phyloP scores from a whole-genome alignment of 2,113 vertebrate species.

The Crypturellus undulatus region DNA sequence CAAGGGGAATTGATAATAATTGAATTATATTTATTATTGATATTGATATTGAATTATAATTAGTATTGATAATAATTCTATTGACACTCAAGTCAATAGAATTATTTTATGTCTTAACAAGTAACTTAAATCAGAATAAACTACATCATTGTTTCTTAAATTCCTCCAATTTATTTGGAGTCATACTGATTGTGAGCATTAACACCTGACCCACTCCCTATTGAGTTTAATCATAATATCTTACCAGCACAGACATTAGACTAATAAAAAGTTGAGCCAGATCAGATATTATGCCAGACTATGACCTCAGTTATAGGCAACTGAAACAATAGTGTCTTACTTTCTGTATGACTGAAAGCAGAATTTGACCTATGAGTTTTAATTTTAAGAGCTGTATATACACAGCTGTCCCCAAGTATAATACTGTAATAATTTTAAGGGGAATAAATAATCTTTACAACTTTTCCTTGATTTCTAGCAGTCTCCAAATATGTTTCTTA shows the following conservation, averaged over 20 bases:
- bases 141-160: background rate
- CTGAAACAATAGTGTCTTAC: background rate
- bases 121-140: background rate
- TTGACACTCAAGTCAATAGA: background rate
- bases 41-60: too few species aligned
- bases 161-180: background rate
- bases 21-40: too few species aligned
- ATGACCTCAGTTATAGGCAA: slow-evolving; percentile 53
- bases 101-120: background rate
- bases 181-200: background rate
- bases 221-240: background rate
- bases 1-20: background rate
- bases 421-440: background rate
- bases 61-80: too few species aligned
- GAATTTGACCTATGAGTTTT: background rate
- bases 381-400: background rate
- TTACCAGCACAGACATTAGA: slow-evolving; percentile 30
- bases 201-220: slow-evolving; percentile 31
- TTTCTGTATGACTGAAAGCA: slow-evolving; percentile 40
- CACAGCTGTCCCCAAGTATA: slow-evolving; percentile 29
- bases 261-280: slow-evolving; percentile 14
- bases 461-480: background rate
- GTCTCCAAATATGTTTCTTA: background rate
- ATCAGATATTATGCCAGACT: slow-evolving; percentile 40
- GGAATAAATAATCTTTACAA: background rate